Percentiles rank a stretch among this genome's conserved stretches.
Evolutionary conservation across 2,113 vertebrate species (phyloP).

Genomic region (Craseonycteris thonglongyai): DNA sequence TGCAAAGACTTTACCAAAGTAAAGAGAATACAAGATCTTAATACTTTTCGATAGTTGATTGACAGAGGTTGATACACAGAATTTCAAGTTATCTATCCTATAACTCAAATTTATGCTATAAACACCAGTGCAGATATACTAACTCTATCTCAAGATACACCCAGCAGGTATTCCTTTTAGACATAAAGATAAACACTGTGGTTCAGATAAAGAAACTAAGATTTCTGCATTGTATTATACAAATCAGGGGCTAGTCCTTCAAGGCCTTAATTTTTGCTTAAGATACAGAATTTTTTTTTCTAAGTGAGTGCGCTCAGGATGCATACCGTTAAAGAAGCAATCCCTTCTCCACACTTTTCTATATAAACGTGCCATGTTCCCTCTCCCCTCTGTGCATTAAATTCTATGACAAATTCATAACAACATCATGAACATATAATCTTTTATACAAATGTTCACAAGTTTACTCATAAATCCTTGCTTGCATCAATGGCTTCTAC

Average conservation of each 20-base stretch:
- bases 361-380: rapidly evolving
- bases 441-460: not conserved
- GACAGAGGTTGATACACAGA: not conserved
- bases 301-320: not conserved
- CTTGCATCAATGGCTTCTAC: not conserved
- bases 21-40: not conserved
- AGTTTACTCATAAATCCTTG: not conserved
- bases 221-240: not conserved
- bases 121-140: not conserved
- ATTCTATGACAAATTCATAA: not conserved
- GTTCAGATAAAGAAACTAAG: not conserved
- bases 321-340: not conserved
- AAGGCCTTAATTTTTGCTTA: not conserved
- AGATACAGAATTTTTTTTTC: not conserved
- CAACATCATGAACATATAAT: not conserved
- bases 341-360: not conserved
- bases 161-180: not conserved
- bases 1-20: not conserved
- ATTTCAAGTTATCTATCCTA: not conserved
- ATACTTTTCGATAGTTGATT: not conserved
- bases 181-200: not conserved
- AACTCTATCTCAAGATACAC: not conserved
- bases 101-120: not conserved
- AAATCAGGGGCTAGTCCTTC: not conserved
- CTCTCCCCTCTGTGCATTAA: not conserved